Percentiles rank a stretch among this genome's conserved stretches.
phyloP scores from a whole-genome alignment of 2,113 vertebrate species.

The Vulpes lagopus region DNA sequence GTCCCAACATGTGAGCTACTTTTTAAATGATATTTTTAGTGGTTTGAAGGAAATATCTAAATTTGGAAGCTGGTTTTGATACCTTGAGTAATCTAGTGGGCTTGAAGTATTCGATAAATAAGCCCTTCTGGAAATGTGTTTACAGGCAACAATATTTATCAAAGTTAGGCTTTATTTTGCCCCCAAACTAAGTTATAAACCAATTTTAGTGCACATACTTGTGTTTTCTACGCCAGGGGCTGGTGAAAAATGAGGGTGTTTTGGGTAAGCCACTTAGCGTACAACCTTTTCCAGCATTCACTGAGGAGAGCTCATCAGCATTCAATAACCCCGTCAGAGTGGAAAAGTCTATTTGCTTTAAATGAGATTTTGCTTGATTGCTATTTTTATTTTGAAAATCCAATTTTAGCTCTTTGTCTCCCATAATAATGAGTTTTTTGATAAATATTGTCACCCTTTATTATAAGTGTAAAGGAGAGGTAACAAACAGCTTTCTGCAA shows the following conservation, averaged over 20 bases:
- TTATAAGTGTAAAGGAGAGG: conserved; percentile 65
- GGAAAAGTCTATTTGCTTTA: conserved; percentile 77
- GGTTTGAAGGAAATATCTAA: conserved; percentile 45
- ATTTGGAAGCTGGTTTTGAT: conserved; percentile 20
- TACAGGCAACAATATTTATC: conserved; percentile 52
- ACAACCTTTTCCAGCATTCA: conserved; percentile 51
- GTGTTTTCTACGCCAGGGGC: conserved; percentile 16
- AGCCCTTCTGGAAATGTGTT: conserved; percentile 51
- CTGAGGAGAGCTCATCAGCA: conserved; percentile 63
- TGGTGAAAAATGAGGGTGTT: conserved; percentile 77
- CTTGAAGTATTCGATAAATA: conserved; percentile 31
- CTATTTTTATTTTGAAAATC: conserved; percentile 84
- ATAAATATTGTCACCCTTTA: conserved; percentile 81
- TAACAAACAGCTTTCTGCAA: conserved; percentile 54
- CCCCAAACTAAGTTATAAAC: conserved; percentile 58
- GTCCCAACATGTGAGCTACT: neutral
- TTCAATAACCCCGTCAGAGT: conserved; percentile 33
- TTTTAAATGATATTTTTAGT: conserved; percentile 38
- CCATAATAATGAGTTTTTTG: conserved; percentile 83
- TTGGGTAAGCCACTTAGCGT: conserved; percentile 67
- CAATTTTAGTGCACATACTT: conserved; percentile 66
- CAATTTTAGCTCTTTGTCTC: conserved; percentile 83
- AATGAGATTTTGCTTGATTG: conserved; percentile 80
- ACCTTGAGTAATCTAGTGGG: conserved; percentile 15
- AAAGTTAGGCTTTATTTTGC: conserved; percentile 67